Conservation (phyloP, 2,888 invertebrate species). For the Lathronympha strigana region DNA sequence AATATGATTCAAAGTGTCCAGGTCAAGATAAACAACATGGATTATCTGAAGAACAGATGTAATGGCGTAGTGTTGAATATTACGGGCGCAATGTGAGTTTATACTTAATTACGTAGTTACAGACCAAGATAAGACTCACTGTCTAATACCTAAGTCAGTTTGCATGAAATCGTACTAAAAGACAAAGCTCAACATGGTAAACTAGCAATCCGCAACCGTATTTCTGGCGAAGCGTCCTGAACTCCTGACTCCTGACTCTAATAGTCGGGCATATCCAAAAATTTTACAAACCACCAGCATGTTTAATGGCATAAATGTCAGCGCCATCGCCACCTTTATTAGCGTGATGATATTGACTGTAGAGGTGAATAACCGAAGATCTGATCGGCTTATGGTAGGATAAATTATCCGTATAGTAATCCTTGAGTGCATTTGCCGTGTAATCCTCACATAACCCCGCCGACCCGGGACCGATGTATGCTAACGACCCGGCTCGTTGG, state of each 20-base stretch:
- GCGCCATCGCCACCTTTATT: background rate
- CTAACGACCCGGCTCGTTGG: constrained; percentile 54
- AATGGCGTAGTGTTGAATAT: background rate
- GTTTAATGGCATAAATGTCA: no score
- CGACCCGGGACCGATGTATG: constrained; percentile 57
- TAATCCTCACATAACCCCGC: constrained; percentile 49
- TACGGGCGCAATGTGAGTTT: background rate
- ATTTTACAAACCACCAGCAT: no score
- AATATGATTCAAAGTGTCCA: background rate
- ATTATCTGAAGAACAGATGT: background rate
- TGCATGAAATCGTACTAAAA: no score
- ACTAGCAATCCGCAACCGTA: no score
- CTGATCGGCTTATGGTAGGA: background rate
- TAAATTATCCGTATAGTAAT: constrained; percentile 32
- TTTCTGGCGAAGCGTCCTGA: no score
- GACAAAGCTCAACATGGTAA: no score
- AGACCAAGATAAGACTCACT: no score
- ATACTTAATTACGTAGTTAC: background rate
- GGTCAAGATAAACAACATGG: constrained; percentile 14
- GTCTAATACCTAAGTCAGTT: no score
- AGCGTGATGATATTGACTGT: constrained; percentile 4
- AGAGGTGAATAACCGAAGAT: background rate
- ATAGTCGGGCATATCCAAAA: no score
- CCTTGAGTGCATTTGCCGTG: constrained; percentile 39
- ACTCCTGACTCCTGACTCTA: no score